Conservation (phyloP, 1,140 invertebrate genomes). For the Drosophila arizonae region DNA sequence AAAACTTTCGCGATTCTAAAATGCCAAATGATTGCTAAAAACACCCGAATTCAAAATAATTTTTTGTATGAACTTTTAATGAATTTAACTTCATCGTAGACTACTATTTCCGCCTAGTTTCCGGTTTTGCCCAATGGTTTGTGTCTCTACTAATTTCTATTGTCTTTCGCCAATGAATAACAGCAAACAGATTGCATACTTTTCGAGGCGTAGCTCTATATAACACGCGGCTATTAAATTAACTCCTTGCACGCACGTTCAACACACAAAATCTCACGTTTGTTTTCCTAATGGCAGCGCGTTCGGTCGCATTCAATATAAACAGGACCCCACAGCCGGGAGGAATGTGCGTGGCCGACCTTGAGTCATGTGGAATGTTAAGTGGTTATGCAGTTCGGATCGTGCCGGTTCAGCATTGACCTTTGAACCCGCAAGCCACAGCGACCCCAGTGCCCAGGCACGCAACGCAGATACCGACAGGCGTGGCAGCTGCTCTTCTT, state of each 20-base stretch:
- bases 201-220: constrained; percentile 1
- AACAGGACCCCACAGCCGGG: neutral
- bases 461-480: constrained; percentile 50
- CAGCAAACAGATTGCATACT: constrained; percentile 21
- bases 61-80: too few relatives aligned
- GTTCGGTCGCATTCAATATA: neutral
- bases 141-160: constrained; percentile 12
- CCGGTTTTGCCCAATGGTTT: neutral
- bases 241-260: neutral
- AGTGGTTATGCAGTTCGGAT: constrained; percentile 38
- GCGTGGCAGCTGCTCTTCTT: constrained; percentile 10
- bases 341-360: constrained; percentile 14
- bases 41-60: too few relatives aligned
- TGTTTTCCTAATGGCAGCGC: constrained; percentile 1
- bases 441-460: constrained; percentile 58
- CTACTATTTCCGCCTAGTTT: neutral
- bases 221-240: constrained; percentile 3
- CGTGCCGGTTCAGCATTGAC: constrained; percentile 64
- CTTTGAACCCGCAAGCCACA: constrained; percentile 60
- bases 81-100: too few relatives aligned
- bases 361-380: constrained; percentile 44
- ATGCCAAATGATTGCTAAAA: too few relatives aligned
- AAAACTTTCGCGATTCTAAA: too few relatives aligned
- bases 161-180: neutral
- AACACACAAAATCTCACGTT: constrained; percentile 1